phyloP scores from a whole-genome alignment of 2,113 vertebrate genomes.

The Polypterus bichir region DNA sequence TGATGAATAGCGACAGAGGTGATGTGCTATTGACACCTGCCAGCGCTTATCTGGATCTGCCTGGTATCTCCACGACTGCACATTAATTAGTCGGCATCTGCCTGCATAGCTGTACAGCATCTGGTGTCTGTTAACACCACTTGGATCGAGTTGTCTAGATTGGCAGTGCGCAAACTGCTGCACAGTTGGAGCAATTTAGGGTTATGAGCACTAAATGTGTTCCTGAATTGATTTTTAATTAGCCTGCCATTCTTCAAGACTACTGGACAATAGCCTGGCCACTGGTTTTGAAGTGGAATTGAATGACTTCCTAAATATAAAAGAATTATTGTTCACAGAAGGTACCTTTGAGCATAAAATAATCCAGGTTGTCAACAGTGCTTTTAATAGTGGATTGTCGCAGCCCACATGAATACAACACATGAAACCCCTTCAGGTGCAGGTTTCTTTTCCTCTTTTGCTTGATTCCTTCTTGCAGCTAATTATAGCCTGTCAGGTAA shows the following conservation, averaged over 20 bases:
- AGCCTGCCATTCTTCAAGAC: constrained; percentile 2
- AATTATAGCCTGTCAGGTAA: no score
- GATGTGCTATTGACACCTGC: constrained; percentile 32
- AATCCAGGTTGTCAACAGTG: no score
- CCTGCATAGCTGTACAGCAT: constrained; percentile 34
- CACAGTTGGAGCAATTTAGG: constrained; percentile 29
- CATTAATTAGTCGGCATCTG: constrained; percentile 42
- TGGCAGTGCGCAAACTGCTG: constrained; percentile 21
- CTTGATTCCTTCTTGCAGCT: no score
- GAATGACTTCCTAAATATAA: no score
- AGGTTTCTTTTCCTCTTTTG: no score
- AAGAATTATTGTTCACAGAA: no score
- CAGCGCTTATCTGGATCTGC: constrained; percentile 21
- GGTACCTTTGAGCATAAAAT: no score
- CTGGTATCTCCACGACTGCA: constrained; percentile 14
- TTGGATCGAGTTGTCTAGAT: constrained; percentile 12
- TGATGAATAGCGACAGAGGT: constrained; percentile 25
- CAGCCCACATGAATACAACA: no score
- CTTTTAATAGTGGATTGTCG: no score
- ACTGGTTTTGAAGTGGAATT: constrained; percentile 7
- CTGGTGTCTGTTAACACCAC: constrained; percentile 38
- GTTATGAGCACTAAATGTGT: constrained; percentile 21
- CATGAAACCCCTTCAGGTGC: no score
- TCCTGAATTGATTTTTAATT: constrained; percentile 33
- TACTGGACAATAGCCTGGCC: background rate